These are phyloP conservation scores for Spilosoma lubricipeda DNA, from an alignment of 2,888 invertebrate genomes.

Conservation along the genomic window DNA sequence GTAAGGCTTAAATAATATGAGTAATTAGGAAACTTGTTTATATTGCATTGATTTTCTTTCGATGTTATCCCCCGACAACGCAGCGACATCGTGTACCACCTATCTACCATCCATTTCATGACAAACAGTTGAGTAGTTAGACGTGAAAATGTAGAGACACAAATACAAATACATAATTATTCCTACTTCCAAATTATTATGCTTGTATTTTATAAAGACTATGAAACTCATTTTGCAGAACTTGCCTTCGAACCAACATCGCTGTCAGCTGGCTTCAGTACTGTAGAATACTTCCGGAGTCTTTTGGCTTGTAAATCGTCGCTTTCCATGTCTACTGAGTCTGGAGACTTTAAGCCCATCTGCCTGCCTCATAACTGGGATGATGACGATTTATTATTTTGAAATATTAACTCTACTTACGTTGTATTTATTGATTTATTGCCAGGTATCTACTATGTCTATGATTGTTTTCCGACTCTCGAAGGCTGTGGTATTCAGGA, in stretches of 20 bases:
- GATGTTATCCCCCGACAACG: background rate
- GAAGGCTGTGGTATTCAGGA: background rate
- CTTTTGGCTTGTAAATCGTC: slow-evolving; percentile 55
- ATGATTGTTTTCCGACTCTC: background rate
- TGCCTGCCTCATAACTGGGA: slow-evolving; percentile 78
- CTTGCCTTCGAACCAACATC: slow-evolving; percentile 28
- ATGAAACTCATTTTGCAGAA: slow-evolving; percentile 21
- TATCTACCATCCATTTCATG: background rate
- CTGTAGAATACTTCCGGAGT: slow-evolving; percentile 60
- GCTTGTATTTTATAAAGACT: background rate
- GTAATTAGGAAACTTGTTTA: background rate
- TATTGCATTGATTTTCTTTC: background rate
- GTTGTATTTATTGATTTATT: background rate
- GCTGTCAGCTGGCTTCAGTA: slow-evolving; percentile 46
- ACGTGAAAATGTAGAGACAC: background rate
- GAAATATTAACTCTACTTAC: slow-evolving; percentile 30
- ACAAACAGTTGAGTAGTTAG: background rate
- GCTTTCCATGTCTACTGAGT: slow-evolving; percentile 59
- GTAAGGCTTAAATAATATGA: background rate
- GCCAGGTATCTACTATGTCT: background rate
- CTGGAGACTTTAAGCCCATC: slow-evolving; percentile 67
- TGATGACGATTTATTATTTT: slow-evolving; percentile 80
- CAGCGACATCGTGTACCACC: background rate
- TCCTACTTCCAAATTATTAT: background rate
- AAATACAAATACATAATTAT: background rate